Conservation (phyloP, 1,140 invertebrate species). For the Pseudobourletiella spinata region DNA sequence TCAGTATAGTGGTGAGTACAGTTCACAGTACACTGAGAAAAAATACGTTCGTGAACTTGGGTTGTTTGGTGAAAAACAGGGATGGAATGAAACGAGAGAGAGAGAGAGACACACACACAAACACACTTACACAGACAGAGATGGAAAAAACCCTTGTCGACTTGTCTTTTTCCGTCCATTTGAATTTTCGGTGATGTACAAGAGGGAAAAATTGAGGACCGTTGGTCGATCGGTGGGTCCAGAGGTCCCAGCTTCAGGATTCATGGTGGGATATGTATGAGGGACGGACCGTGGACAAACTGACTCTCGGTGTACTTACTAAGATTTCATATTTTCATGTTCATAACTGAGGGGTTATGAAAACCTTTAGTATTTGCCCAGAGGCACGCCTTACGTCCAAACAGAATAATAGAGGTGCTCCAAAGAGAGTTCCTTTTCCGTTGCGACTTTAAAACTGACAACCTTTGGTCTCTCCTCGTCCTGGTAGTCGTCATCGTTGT, state of each 20-base stretch:
- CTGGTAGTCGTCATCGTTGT: too few species aligned
- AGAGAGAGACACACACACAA: too few species aligned
- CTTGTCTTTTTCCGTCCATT: neutral
- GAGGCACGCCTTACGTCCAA: neutral
- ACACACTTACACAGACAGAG: too few species aligned
- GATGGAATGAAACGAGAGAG: too few species aligned
- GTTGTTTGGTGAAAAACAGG: neutral
- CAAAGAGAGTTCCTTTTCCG: neutral
- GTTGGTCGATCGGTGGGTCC: neutral
- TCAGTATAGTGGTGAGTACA: too few species aligned
- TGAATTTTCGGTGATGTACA: neutral
- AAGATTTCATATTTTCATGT: slow-evolving; percentile 5
- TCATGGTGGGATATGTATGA: too few species aligned
- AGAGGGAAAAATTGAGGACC: neutral
- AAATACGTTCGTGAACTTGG: neutral
- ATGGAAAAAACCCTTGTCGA: neutral
- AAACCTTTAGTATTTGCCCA: neutral
- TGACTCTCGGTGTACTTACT: neutral
- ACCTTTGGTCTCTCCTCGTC: too few species aligned
- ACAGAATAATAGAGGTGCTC: neutral
- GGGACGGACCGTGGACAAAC: neutral
- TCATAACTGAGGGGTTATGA: neutral
- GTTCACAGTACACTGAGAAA: too few species aligned
- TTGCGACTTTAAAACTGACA: neutral
- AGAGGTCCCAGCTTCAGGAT: too few species aligned